Conservation (phyloP, 2,797 vertebrate genomes). For the Tinamus major region DNA sequence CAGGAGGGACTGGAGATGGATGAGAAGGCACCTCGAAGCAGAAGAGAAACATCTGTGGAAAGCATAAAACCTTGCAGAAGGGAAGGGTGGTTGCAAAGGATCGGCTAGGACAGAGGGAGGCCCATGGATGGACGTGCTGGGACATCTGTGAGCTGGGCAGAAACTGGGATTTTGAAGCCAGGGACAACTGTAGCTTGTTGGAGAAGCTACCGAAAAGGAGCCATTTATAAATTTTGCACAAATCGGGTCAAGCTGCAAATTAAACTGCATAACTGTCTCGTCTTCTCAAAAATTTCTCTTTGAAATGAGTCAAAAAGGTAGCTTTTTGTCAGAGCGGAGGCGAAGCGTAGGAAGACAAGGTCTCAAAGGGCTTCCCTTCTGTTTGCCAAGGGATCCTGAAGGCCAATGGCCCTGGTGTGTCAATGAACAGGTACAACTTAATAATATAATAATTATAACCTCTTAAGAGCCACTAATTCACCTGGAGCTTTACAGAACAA, state of each 20-base stretch:
- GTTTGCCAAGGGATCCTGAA: background rate
- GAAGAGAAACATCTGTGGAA: background rate
- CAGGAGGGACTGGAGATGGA: background rate
- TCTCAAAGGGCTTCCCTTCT: background rate
- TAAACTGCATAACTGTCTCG: background rate
- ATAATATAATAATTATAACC: background rate
- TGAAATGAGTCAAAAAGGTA: background rate
- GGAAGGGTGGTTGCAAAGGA: background rate
- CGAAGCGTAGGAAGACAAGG: background rate
- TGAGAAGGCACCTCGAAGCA: background rate
- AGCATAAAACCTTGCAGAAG: background rate
- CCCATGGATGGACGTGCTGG: rapidly evolving
- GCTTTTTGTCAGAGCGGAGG: rapidly evolving
- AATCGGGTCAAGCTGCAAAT: background rate
- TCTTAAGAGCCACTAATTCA: background rate
- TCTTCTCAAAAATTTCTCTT: background rate
- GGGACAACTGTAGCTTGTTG: rapidly evolving
- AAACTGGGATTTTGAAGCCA: background rate
- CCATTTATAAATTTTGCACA: background rate
- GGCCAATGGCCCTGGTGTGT: background rate
- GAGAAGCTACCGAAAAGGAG: background rate
- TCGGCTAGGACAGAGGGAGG: background rate
- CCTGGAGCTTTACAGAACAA: background rate
- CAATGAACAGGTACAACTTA: background rate
- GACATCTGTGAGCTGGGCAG: background rate